Evolutionary conservation across 2,888 invertebrate species (phyloP).

Genomic region (Lagria hirta): DNA sequence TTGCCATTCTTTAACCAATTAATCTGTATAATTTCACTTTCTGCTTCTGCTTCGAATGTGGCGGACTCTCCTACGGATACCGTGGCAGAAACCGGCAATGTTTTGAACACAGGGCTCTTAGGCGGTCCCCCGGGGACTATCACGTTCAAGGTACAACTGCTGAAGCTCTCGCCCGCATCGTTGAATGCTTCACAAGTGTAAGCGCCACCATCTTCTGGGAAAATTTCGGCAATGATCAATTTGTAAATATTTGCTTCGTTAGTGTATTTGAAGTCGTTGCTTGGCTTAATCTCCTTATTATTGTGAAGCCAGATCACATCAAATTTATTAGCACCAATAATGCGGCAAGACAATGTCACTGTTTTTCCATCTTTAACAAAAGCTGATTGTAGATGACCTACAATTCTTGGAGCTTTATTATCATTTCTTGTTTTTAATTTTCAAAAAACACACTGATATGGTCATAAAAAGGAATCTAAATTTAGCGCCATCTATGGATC

Average conservation of each 20-base stretch:
- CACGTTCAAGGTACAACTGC: slow-evolving; percentile 86
- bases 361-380: slow-evolving; percentile 87
- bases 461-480: no score
- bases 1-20: slow-evolving; percentile 93
- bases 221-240: slow-evolving; percentile 89
- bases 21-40: slow-evolving; percentile 69
- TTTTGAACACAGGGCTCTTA: slow-evolving; percentile 79
- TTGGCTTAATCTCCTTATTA: slow-evolving; percentile 94
- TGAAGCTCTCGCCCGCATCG: slow-evolving; percentile 90
- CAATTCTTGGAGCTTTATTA: slow-evolving; percentile 84
- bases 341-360: slow-evolving; percentile 80
- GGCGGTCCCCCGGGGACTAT: slow-evolving; percentile 83
- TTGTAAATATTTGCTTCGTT: slow-evolving; percentile 89
- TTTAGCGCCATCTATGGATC: no score
- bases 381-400: slow-evolving; percentile 80
- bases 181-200: slow-evolving; percentile 97
- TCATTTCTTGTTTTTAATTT: no score
- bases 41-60: slow-evolving; percentile 78
- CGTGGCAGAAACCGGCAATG: slow-evolving; percentile 88
- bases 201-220: slow-evolving; percentile 92
- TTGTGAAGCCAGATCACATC: slow-evolving; percentile 97
- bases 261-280: slow-evolving; percentile 93
- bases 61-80: slow-evolving; percentile 78
- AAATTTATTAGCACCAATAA: slow-evolving; percentile 84
- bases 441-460: no score